These are phyloP conservation scores for Porites lobata DNA, from an alignment of 92 coral and sea anemone species.

Conservation along the genomic window DNA sequence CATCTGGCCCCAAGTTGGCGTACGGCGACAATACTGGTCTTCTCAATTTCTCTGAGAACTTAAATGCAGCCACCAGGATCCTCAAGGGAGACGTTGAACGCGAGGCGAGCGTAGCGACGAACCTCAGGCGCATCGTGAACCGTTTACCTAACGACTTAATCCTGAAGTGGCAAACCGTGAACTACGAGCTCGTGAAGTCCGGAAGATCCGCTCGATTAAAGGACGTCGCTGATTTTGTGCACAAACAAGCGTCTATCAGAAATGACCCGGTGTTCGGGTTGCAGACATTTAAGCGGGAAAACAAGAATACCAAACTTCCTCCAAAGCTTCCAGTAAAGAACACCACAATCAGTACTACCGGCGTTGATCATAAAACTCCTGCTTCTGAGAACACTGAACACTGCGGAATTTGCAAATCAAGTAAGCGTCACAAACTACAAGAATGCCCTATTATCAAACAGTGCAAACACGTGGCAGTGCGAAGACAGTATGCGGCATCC, in stretches of 20 bases:
- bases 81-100: conserved; percentile 62
- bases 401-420: background rate
- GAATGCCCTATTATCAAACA: too few species aligned
- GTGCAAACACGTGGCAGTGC: too few species aligned
- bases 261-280: too few species aligned
- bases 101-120: conserved; percentile 8
- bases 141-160: conserved; percentile 66
- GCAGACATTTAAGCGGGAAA: too few species aligned
- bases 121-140: conserved; percentile 45
- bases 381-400: background rate
- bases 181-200: conserved; percentile 49
- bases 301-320: too few species aligned
- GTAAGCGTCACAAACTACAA: too few species aligned
- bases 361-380: conserved; percentile 1
- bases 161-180: conserved; percentile 59
- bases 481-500: too few species aligned
- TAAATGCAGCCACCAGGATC: conserved; percentile 68
- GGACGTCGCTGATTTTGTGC: too few species aligned
- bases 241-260: too few species aligned
- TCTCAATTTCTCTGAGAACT: conserved; percentile 57
- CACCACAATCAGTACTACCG: conserved; percentile 40
- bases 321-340: conserved; percentile 43
- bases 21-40: conserved; percentile 66
- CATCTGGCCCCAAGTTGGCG: conserved; percentile 59
- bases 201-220: conserved; percentile 53